A percentile compares a stretch with the other conserved stretches of the same genome.
Evolutionary conservation across 2,888 invertebrate genomes (phyloP).

Genomic region (Marasmarcha lunaedactyla): DNA sequence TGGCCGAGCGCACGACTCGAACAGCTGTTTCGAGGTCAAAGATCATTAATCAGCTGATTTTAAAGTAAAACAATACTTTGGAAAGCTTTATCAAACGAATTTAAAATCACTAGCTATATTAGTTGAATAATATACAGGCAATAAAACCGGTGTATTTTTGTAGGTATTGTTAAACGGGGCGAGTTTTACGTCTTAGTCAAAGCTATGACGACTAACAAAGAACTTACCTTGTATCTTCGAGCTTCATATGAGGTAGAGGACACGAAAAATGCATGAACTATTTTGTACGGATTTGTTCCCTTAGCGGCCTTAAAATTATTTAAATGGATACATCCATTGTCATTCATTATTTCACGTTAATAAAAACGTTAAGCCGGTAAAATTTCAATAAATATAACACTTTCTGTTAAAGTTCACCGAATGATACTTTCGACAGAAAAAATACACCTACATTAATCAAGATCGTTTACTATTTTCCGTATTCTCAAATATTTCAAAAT

Average conservation of each 20-base stretch:
- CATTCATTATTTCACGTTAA: slow-evolving; percentile 66
- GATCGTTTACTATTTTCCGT: too few species aligned
- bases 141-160: too few species aligned
- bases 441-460: too few species aligned
- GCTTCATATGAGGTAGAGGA: slow-evolving; percentile 84
- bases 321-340: slow-evolving; percentile 83
- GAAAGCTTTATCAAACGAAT: neutral
- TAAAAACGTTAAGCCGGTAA: slow-evolving; percentile 13
- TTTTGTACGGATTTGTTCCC: slow-evolving; percentile 79
- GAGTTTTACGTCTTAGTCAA: too few species aligned
- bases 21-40: slow-evolving; percentile 58
- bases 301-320: slow-evolving; percentile 82
- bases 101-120: too few species aligned
- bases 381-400: neutral
- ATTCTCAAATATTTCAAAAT: neutral
- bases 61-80: slow-evolving; percentile 16
- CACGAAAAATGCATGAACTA: slow-evolving; percentile 89
- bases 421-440: too few species aligned
- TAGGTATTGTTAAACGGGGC: too few species aligned
- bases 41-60: slow-evolving; percentile 59
- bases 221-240: slow-evolving; percentile 82
- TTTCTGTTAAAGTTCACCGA: too few species aligned
- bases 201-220: neutral
- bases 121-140: too few species aligned
- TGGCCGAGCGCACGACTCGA: slow-evolving; percentile 13